A percentile compares a stretch with the other conserved stretches of the same genome.
phyloP scores from a whole-genome alignment of 2,113 vertebrate species.

The Salvelinus alpinus region DNA sequence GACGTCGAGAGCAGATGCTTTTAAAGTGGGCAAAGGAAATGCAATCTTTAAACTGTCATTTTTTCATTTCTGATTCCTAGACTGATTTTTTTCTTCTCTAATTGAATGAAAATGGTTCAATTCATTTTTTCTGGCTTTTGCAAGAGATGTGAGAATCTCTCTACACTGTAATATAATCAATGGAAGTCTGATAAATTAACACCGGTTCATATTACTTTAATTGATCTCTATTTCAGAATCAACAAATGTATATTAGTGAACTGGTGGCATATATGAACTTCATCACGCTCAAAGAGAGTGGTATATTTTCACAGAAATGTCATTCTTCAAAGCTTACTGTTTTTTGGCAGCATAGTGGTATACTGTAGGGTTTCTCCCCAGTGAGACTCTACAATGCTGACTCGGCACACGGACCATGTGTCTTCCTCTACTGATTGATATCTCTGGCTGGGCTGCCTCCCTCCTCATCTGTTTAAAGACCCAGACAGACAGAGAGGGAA shows the following conservation, averaged over 20 bases:
- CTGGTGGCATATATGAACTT: too few relatives aligned
- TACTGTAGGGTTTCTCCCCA: neutral
- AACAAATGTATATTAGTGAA: too few relatives aligned
- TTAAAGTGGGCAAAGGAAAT: neutral
- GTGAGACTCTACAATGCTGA: constrained; percentile 27
- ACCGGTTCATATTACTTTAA: neutral
- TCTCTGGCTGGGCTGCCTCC: constrained; percentile 36
- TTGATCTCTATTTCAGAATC: neutral
- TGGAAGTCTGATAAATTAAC: neutral
- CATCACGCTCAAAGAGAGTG: constrained; percentile 16
- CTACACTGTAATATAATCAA: neutral
- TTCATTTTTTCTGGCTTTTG: neutral
- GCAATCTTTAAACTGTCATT: neutral
- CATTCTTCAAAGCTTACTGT: constrained; percentile 38
- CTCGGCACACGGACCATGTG: constrained; percentile 23
- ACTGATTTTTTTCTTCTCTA: neutral
- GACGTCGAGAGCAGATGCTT: neutral
- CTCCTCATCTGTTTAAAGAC: constrained; percentile 37
- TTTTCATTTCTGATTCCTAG: neutral
- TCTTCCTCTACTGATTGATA: constrained; percentile 51
- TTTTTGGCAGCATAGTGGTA: constrained; percentile 19
- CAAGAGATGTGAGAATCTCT: neutral
- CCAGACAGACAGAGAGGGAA: neutral
- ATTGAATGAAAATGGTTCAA: neutral
- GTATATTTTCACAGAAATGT: constrained; percentile 21